Percentiles rank a stretch among this genome's conserved stretches.
Evolutionary conservation across 1,140 invertebrate species (phyloP).

Genomic region (Calephelis virginiensis): DNA sequence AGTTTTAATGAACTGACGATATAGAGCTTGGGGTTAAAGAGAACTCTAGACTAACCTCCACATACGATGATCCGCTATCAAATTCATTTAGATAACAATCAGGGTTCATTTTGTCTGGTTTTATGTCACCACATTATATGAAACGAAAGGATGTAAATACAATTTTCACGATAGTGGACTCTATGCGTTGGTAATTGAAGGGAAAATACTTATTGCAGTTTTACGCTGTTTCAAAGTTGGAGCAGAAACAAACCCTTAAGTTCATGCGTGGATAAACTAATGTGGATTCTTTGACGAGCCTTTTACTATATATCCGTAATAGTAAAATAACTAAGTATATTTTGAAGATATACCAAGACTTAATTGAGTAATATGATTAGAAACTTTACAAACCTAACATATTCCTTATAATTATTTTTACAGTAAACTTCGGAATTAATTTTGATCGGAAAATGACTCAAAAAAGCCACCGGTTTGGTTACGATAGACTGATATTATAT

Average conservation of each 20-base stretch:
- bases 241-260: constrained; percentile 25
- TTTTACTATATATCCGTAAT: background rate
- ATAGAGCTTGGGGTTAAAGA: constrained; percentile 42
- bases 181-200: constrained; percentile 4
- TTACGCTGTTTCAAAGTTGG: background rate
- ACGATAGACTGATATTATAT: too few relatives aligned
- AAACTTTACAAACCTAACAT: too few relatives aligned
- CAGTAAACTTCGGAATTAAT: too few relatives aligned
- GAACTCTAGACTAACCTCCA: constrained; percentile 33
- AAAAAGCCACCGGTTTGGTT: too few relatives aligned
- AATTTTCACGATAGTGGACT: constrained; percentile 21
- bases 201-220: background rate
- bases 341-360: too few relatives aligned
- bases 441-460: too few relatives aligned
- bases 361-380: too few relatives aligned
- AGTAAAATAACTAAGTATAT: too few relatives aligned
- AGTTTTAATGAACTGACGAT: constrained; percentile 66
- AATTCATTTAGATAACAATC: constrained; percentile 15
- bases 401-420: too few relatives aligned
- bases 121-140: constrained; percentile 29
- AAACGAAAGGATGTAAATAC: constrained; percentile 17
- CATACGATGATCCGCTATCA: constrained; percentile 26
- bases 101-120: constrained; percentile 29
- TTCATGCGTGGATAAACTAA: constrained; percentile 24
- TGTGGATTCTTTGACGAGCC: background rate